Evolutionary conservation across 1,140 invertebrate species (phyloP).

Genomic region (Calliphora vicina): DNA sequence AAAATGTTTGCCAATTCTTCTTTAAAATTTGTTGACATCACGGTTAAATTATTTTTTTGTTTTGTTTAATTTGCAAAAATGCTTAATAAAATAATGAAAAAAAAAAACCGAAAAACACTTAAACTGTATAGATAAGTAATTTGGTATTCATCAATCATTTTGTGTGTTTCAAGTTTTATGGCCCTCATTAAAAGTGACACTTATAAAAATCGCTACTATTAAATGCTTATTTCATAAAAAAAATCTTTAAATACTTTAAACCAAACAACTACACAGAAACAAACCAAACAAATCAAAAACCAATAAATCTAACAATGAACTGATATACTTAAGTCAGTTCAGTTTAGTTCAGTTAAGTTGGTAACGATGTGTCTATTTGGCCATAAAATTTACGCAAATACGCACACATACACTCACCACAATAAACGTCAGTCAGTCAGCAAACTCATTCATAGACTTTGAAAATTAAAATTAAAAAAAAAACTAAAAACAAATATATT

Average conservation of each 20-base stretch:
- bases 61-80: not conserved
- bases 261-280: not conserved
- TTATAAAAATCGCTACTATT: not conserved
- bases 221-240: slow-evolving; percentile 24
- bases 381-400: too few relatives aligned
- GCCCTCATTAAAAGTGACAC: slow-evolving; percentile 32
- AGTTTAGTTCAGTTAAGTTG: not conserved
- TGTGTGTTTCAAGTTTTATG: slow-evolving; percentile 16
- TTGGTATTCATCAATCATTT: slow-evolving; percentile 35
- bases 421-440: not conserved
- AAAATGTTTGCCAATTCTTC: not conserved
- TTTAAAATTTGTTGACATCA: slow-evolving; percentile 18
- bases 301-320: slow-evolving; percentile 16
- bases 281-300: not conserved
- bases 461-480: not conserved
- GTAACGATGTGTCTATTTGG: not conserved
- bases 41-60: slow-evolving; percentile 1
- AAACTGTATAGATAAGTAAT: not conserved
- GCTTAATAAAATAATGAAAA: too few relatives aligned
- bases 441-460: not conserved
- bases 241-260: not conserved
- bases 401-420: not conserved
- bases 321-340: not conserved
- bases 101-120: not conserved
- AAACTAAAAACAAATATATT: not conserved